Evolutionary conservation across 2,888 invertebrate species (phyloP).

Genomic region (Aleiodes alternator): DNA sequence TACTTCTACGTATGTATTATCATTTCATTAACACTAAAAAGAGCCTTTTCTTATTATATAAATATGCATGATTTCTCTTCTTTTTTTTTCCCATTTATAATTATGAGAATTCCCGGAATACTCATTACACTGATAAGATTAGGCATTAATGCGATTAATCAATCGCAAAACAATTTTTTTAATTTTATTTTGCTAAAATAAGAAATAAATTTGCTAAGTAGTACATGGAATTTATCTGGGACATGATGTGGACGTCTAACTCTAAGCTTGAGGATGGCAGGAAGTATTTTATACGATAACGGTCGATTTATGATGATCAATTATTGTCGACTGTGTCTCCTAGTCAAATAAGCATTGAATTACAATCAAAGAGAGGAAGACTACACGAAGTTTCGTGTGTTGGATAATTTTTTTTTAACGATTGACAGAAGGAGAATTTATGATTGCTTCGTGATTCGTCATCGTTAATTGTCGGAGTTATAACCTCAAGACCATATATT

Average conservation of each 20-base stretch:
- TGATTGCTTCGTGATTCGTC: conserved; percentile 51
- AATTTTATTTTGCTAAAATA: background rate
- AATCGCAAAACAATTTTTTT: background rate
- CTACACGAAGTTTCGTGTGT: conserved; percentile 24
- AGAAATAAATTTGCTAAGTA: background rate
- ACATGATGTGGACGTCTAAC: background rate
- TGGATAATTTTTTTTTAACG: background rate
- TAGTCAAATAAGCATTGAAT: conserved; percentile 44
- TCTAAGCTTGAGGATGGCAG: background rate
- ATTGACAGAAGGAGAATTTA: conserved; percentile 45
- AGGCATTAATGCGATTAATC: background rate
- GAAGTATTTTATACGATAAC: conserved; percentile 44
- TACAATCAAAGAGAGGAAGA: conserved; percentile 45
- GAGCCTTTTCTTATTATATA: background rate
- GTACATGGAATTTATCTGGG: conserved; percentile 1
- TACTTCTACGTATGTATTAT: conserved; percentile 87
- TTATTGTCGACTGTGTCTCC: conserved; percentile 51
- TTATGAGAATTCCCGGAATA: background rate
- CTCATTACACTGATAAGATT: background rate
- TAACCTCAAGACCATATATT: background rate
- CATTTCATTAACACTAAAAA: background rate
- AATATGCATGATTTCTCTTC: background rate
- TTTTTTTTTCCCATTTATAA: conserved; percentile 1
- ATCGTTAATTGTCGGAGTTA: conserved; percentile 47
- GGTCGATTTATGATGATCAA: conserved; percentile 59